A percentile compares a stretch with the other conserved stretches of the same genome.
Evolutionary conservation across 2,797 vertebrate species (phyloP).

Genomic region (Onychomys leucogaster): DNA sequence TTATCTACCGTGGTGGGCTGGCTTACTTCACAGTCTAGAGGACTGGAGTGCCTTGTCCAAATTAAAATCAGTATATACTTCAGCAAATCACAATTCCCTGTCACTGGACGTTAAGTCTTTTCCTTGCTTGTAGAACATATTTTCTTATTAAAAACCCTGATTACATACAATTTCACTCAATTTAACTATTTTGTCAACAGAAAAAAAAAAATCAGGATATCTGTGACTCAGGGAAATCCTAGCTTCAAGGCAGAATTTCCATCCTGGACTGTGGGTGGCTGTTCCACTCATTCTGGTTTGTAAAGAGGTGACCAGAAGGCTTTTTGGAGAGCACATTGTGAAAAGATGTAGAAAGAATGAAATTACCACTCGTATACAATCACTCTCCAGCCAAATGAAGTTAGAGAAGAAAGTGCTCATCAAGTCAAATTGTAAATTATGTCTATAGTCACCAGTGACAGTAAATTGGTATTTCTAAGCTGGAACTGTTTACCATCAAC

Average conservation of each 20-base stretch:
- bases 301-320: not conserved
- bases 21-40: not conserved
- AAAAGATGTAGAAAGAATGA: not conserved
- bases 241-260: not conserved
- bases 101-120: not conserved
- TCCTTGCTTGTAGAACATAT: not conserved
- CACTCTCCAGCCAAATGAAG: not conserved
- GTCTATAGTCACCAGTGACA: not conserved
- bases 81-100: not conserved
- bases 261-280: not conserved
- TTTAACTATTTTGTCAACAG: not conserved
- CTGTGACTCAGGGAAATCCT: not conserved
- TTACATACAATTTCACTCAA: not conserved
- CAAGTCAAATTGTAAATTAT: slow-evolving; percentile 21
- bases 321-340: not conserved
- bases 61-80: not conserved
- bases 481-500: slow-evolving; percentile 55
- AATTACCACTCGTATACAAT: not conserved
- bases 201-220: not conserved
- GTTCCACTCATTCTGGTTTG: not conserved
- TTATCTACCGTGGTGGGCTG: not conserved
- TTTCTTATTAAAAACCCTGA: not conserved
- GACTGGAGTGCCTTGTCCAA: not conserved
- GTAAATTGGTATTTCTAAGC: slow-evolving; percentile 40
- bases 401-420: slow-evolving; percentile 36